Conservation (phyloP, 2,113 vertebrate genomes). For the Sebastes fasciatus region DNA sequence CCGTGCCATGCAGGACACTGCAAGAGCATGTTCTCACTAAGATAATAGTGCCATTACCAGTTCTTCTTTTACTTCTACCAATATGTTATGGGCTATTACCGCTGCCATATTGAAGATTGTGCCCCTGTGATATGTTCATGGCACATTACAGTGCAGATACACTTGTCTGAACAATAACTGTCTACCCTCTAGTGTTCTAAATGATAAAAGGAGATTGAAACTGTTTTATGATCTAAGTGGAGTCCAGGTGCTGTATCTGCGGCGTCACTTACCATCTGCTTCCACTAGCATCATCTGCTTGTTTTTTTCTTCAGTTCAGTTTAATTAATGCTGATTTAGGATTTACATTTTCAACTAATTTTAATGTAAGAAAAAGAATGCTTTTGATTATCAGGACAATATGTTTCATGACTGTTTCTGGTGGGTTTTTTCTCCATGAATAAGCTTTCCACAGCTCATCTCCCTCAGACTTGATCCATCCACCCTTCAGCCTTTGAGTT, state of each 20-base stretch:
- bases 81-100: slow-evolving; percentile 73
- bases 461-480: background rate
- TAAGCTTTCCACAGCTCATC: slow-evolving; percentile 10
- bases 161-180: slow-evolving; percentile 66
- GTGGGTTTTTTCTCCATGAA: background rate
- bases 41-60: slow-evolving; percentile 50
- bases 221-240: slow-evolving; percentile 54
- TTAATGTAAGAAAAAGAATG: background rate
- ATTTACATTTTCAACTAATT: slow-evolving; percentile 6
- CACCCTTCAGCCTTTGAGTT: slow-evolving; percentile 2
- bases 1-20: background rate
- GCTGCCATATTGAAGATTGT: slow-evolving; percentile 54
- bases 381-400: background rate
- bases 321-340: slow-evolving; percentile 12
- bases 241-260: slow-evolving; percentile 36
- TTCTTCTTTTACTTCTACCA: slow-evolving; percentile 39
- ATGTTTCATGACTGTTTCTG: background rate
- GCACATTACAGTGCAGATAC: slow-evolving; percentile 59
- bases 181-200: slow-evolving; percentile 48
- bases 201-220: slow-evolving; percentile 47
- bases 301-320: background rate
- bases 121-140: slow-evolving; percentile 60
- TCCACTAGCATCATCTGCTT: background rate
- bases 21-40: slow-evolving; percentile 41
- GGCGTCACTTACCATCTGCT: slow-evolving; percentile 37